These are phyloP conservation scores for Caenorhabditis sp. DNA, from an alignment of 2,888 invertebrate species.

Conservation along the genomic window DNA sequence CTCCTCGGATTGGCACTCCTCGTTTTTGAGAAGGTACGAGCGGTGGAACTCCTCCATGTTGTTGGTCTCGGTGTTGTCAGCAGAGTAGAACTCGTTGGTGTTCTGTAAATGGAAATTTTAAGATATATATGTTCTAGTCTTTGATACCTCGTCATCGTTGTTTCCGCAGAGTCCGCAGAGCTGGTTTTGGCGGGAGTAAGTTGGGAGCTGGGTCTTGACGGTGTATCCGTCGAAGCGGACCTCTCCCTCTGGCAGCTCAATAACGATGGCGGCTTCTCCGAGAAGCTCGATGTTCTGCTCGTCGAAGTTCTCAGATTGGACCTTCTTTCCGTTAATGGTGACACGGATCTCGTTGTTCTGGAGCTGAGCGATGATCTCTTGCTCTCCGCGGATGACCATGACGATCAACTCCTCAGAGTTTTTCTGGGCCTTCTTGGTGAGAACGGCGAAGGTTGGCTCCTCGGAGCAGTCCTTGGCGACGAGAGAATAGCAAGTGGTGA, in stretches of 20 bases:
- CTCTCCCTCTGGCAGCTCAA: slow-evolving; percentile 68
- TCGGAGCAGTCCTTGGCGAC: slow-evolving; percentile 80
- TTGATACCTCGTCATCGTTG: slow-evolving; percentile 70
- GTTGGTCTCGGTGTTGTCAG: slow-evolving; percentile 66
- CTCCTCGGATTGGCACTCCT: slow-evolving; percentile 60
- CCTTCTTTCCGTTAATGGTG: slow-evolving; percentile 63
- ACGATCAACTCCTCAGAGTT: slow-evolving; percentile 65
- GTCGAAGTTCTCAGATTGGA: slow-evolving; percentile 3
- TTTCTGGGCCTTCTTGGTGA: slow-evolving; percentile 75
- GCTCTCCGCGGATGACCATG: slow-evolving; percentile 55
- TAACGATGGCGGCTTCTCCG: slow-evolving; percentile 54
- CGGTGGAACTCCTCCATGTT: slow-evolving; percentile 75
- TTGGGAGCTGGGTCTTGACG: slow-evolving; percentile 65
- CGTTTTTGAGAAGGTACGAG: slow-evolving; percentile 67
- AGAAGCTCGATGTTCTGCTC: slow-evolving; percentile 30
- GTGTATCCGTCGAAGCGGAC: slow-evolving; percentile 74
- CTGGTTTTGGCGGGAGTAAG: slow-evolving; percentile 63
- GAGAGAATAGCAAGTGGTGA: slow-evolving; percentile 79
- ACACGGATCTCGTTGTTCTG: slow-evolving; percentile 45
- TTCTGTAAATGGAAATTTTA: slow-evolving; percentile 36
- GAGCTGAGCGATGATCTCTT: slow-evolving; percentile 55
- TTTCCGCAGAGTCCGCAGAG: slow-evolving; percentile 78
- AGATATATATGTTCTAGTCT: neutral
- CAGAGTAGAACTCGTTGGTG: slow-evolving; percentile 70
- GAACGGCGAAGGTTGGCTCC: slow-evolving; percentile 79